Evolutionary conservation across 2,113 vertebrate genomes (phyloP).

Genomic region (Macrotis lagotis): DNA sequence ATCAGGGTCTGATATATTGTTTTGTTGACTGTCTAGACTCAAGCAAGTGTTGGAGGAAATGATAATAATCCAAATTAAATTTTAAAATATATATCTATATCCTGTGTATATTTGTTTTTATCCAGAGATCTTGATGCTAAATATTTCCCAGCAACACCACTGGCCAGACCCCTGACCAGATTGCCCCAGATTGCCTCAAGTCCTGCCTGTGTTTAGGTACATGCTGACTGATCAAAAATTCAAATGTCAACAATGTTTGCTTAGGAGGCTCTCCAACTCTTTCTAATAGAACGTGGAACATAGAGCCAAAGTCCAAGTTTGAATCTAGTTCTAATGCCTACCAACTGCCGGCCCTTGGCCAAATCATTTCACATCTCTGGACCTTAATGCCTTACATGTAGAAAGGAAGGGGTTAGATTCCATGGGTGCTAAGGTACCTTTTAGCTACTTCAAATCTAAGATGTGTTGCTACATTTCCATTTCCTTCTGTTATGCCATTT

Average conservation of each 20-base stretch:
- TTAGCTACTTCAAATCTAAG: background rate
- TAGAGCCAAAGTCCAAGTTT: background rate
- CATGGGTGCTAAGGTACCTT: background rate
- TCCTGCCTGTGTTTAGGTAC: background rate
- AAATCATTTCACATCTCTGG: background rate
- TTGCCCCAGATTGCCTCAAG: background rate
- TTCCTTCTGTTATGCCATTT: background rate
- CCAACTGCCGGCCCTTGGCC: background rate
- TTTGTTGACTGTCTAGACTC: background rate
- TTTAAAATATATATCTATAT: background rate
- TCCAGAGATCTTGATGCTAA: background rate
- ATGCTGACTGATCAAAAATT: background rate
- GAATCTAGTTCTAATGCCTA: background rate
- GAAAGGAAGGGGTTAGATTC: background rate
- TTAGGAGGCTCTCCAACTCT: background rate
- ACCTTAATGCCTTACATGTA: background rate
- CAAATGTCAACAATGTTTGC: background rate
- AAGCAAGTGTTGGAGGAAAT: background rate
- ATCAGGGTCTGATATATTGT: background rate
- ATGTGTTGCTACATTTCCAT: background rate
- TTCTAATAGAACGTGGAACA: background rate
- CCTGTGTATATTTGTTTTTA: background rate
- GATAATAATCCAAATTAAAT: background rate
- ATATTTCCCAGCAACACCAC: background rate
- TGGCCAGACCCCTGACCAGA: background rate